Evolutionary conservation across 2,888 invertebrate species (phyloP), one percentile per base, ranked within the genome.

Genomic region (Plebejus anna): DNA sequence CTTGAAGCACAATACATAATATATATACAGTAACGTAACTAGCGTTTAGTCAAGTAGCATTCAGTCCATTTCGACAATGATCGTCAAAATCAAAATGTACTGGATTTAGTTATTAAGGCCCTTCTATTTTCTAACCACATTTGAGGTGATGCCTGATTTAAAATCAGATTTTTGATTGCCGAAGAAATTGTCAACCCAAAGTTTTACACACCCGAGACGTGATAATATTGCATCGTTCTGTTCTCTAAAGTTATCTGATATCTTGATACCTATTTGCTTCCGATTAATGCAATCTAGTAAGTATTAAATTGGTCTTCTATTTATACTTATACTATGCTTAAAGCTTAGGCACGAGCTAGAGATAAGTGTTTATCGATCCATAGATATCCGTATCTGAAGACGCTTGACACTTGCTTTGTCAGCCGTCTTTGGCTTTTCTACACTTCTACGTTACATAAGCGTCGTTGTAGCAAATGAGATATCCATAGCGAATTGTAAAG

Each of bases 401-500:
- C 32, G 4, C 66, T 66, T 13, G 66, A 66, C 61, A 28, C 11
- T 66, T 16, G 66, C 66, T 36, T 66, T 36, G 32, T 66, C 6
- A 66, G 66, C 13, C 61, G 7, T 22, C 22, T 28, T 11, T 16
- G 11, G 13, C 32, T 66, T 66, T 28, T 66, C 66, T 4, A 66
- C 66, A 16, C 66, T 66, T 61, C 9, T 66, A 36, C 32, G 13
- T 66, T 66, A 32, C 66, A 66, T 66, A 32, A 66, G 32, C 66
- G 28, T 66, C 11, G 36, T 7, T 36, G 32, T 66, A 36, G 66
- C 32, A 32, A 32, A 66, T 66, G 9, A 16, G 61, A 61, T 61
- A 61, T 61, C 66, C 66, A 13, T 66, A 66, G 32, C 66, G 13
- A 66, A 66, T 66, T 36, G 66, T 66, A 66, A 66, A 66, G 32